phyloP scores from a whole-genome alignment of 2,797 vertebrate genomes.

The Sebastes iracundus region DNA sequence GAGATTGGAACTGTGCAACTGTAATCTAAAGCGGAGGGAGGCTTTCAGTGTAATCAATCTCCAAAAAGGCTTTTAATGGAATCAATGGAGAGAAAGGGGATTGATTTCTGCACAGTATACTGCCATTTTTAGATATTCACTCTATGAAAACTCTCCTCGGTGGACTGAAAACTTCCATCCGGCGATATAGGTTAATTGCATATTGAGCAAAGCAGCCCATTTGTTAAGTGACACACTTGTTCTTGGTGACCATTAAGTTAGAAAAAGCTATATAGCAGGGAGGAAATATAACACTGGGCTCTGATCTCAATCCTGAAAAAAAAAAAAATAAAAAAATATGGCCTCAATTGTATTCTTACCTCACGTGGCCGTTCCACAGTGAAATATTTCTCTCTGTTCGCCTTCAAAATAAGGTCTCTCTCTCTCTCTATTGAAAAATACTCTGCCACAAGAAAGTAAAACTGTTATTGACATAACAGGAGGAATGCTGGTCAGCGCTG shows the following conservation, averaged over 20 bases:
- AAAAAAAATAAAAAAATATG: background rate
- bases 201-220: slow-evolving; percentile 77
- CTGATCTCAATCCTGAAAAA: slow-evolving; percentile 15
- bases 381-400: background rate
- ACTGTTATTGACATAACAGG: background rate
- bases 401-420: background rate
- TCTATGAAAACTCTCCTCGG: slow-evolving; percentile 74
- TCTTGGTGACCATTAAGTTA: slow-evolving; percentile 66
- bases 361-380: background rate
- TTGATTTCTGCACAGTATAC: slow-evolving; percentile 77
- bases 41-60: slow-evolving; percentile 85
- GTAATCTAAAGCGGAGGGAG: slow-evolving; percentile 78
- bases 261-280: slow-evolving; percentile 25
- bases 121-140: slow-evolving; percentile 81
- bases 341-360: slow-evolving; percentile 11
- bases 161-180: slow-evolving; percentile 71
- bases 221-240: slow-evolving; percentile 77
- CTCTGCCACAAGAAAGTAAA: background rate
- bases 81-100: slow-evolving; percentile 81
- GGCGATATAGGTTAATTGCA: slow-evolving; percentile 81
- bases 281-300: slow-evolving; percentile 40
- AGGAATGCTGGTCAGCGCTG: background rate
- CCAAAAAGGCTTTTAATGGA: slow-evolving; percentile 86
- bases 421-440: background rate
- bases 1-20: slow-evolving; percentile 71